These are phyloP conservation scores for Aulostomus chinensis DNA, from an alignment of 2,797 vertebrate genomes.

Conservation along the genomic window DNA sequence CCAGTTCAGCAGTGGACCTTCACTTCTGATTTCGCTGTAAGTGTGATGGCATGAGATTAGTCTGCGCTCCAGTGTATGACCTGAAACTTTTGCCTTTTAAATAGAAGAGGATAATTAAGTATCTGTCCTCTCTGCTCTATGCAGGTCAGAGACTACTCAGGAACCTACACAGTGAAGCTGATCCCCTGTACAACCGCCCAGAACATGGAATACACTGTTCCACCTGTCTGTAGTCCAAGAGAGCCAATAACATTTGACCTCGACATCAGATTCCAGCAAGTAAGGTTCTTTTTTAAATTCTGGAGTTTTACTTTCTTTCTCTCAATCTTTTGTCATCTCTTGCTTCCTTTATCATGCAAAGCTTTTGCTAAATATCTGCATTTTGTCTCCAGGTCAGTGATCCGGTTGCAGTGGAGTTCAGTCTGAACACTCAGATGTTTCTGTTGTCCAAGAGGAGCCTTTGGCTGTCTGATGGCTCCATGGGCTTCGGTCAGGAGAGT, in stretches of 20 bases:
- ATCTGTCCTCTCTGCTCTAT: background rate
- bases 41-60: conserved; percentile 16
- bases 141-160: conserved; percentile 95
- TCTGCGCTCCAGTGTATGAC: background rate
- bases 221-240: conserved; percentile 87
- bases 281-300: conserved; percentile 43
- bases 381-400: conserved; percentile 88
- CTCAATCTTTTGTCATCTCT: too few species aligned
- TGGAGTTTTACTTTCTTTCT: too few species aligned
- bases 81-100: background rate
- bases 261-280: conserved; percentile 95
- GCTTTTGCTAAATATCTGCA: background rate
- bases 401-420: conserved; percentile 93
- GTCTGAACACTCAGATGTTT: conserved; percentile 93
- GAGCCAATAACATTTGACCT: conserved; percentile 88
- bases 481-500: conserved; percentile 92
- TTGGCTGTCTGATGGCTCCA: conserved; percentile 94
- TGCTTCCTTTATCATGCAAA: background rate
- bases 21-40: conserved; percentile 91
- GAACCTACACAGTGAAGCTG: conserved; percentile 89
- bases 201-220: conserved; percentile 84
- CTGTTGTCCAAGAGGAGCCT: conserved; percentile 88
- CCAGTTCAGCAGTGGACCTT: conserved; percentile 94
- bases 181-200: conserved; percentile 85
- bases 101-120: background rate